Conservation (phyloP, 2,888 invertebrate species). For the Oligia fasciuncula region DNA sequence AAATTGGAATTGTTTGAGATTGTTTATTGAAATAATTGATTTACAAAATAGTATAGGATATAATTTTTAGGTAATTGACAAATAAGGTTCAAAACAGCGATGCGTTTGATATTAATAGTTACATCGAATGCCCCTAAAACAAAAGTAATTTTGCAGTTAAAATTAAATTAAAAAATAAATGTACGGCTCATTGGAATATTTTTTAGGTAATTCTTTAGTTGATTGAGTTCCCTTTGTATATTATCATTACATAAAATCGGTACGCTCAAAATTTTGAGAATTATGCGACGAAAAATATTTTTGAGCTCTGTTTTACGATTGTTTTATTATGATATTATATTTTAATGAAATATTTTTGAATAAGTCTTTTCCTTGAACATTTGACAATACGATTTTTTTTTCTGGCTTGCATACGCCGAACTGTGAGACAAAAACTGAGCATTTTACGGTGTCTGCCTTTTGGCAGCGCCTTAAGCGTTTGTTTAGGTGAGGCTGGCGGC, state of each 20-base stretch:
- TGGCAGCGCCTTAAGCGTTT: conserved; percentile 13
- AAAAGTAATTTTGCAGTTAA: neutral
- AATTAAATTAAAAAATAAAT: neutral
- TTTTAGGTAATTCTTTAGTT: neutral
- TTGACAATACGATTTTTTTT: neutral
- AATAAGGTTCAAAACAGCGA: neutral
- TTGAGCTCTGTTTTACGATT: neutral
- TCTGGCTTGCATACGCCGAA: too few species aligned
- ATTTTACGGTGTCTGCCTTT: neutral
- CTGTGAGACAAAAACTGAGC: neutral
- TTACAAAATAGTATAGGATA: too few species aligned
- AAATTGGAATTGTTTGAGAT: too few species aligned
- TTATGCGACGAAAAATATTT: neutral
- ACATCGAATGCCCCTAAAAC: too few species aligned
- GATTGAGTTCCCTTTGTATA: neutral
- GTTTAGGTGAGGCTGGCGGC: conserved; percentile 13
- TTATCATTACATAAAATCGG: too few species aligned
- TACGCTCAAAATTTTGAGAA: neutral
- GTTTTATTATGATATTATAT: neutral
- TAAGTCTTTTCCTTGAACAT: neutral
- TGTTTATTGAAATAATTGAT: too few species aligned
- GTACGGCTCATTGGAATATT: too few species aligned
- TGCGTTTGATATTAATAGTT: neutral
- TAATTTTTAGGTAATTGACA: neutral
- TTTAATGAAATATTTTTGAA: neutral